Conservation (phyloP, 2,113 vertebrate genomes). For the Dicerorhinus sumatrensis region DNA sequence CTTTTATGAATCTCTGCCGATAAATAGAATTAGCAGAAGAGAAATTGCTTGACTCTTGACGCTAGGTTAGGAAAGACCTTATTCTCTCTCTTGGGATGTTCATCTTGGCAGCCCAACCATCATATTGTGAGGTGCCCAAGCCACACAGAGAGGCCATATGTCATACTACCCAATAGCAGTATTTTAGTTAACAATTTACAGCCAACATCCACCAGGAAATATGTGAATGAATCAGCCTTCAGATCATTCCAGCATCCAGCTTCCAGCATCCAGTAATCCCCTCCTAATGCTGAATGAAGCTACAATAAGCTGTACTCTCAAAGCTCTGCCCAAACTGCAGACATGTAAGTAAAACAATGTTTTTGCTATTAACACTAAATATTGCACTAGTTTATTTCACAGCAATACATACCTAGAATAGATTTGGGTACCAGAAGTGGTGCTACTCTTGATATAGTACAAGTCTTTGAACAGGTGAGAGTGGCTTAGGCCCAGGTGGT, state of each 20-base stretch:
- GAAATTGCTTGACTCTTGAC: not conserved
- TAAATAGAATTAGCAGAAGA: not conserved
- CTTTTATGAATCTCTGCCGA: not conserved
- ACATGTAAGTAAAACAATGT: not conserved
- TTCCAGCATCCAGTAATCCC: not conserved
- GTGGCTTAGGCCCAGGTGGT: not conserved
- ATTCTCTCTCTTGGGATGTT: not conserved
- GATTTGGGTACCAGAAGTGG: not conserved
- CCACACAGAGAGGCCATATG: not conserved
- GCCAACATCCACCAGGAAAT: not conserved
- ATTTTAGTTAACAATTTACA: not conserved
- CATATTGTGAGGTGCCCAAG: not conserved
- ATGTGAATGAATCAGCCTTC: not conserved
- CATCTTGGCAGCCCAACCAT: not conserved
- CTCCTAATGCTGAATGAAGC: not conserved
- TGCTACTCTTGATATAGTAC: not conserved
- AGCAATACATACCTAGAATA: not conserved
- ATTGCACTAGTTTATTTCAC: not conserved
- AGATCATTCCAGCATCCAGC: not conserved
- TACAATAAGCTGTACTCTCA: not conserved
- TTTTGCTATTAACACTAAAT: not conserved
- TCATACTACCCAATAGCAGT: not conserved
- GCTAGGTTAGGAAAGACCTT: not conserved
- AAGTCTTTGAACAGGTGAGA: not conserved
- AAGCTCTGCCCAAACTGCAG: not conserved